A percentile compares a stretch with the other conserved stretches of the same genome.
These are phyloP conservation scores for Cyclophora punctaria DNA, from an alignment of 2,888 invertebrate species.

Conservation along the genomic window DNA sequence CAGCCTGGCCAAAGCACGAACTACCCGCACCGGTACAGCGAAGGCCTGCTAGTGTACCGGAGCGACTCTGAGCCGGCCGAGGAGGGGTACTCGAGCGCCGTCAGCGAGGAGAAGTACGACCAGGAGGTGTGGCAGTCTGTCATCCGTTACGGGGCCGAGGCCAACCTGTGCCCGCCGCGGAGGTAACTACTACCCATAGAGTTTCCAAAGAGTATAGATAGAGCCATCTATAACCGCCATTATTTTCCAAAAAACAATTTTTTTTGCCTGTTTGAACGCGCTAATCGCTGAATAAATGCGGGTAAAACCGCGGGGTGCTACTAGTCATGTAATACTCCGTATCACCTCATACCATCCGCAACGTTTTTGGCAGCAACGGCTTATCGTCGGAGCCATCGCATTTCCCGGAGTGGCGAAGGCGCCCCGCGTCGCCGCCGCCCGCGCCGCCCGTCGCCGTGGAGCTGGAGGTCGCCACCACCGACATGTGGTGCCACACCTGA, in stretches of 20 bases:
- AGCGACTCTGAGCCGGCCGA: slow-evolving; percentile 56
- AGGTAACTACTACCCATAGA: slow-evolving; percentile 55
- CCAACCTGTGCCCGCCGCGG: slow-evolving; percentile 66
- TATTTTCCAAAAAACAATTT: no score
- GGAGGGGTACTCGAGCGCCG: slow-evolving; percentile 83
- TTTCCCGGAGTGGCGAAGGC: slow-evolving; percentile 17
- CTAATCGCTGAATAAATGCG: no score
- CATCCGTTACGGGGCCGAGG: slow-evolving; percentile 75
- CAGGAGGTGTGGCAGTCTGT: slow-evolving; percentile 82
- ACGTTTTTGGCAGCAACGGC: not conserved
- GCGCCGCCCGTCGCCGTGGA: slow-evolving; percentile 57
- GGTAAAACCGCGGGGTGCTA: no score
- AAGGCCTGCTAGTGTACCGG: slow-evolving; percentile 73
- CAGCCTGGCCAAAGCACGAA: slow-evolving; percentile 31
- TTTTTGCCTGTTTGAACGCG: no score
- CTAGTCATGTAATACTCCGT: no score
- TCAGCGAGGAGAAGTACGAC: slow-evolving; percentile 84
- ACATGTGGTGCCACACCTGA: slow-evolving; percentile 51
- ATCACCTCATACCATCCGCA: no score
- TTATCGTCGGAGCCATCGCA: slow-evolving; percentile 21
- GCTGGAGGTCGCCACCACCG: slow-evolving; percentile 62
- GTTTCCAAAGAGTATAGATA: no score
- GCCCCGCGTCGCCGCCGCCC: slow-evolving; percentile 24
- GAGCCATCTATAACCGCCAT: no score
- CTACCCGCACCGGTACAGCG: slow-evolving; percentile 68